Base-by-base conservation (phyloP, 2,888 invertebrate species). In the Spilosoma lubricipeda region DNA sequence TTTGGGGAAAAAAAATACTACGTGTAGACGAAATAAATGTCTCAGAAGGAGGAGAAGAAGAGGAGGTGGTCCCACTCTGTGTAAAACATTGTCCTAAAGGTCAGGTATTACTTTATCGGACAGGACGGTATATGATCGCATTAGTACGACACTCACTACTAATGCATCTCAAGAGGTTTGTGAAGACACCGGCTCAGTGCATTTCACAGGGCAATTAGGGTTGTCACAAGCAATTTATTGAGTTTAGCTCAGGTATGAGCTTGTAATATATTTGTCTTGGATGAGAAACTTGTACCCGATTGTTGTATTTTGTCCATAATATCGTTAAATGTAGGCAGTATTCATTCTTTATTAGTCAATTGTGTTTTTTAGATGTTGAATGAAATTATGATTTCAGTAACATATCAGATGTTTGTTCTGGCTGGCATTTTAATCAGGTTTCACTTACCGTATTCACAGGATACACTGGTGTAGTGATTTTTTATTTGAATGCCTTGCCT, bases 141-240 rank as follows among this genome's bases (percentile, higher is more conserved):
- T 90, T 90, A 90, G 59, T 69, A 52, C 72, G 83, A 83, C 90
- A 86, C 88, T 89, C 82, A 80, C 77, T 5, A 71, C 80, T 90
- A 90, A 90, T 90, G 90, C 89, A 89, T 73, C 79, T 74, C 73
- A 67, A 73, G 81, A 76, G 80, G 82, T 78, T 85, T 87, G 75
- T 77, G 52, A 81, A 78, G 77, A 78, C 74, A 72, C 52, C n/a
- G 23, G 30, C 42, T 36, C n/a, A 33, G 42, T 39, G 42, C 52
- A 56, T 45, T 39, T 78, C 74, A 23, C 63, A 74, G 78, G 77
- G 77, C 71, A 8, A 15, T 67, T 66, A 79, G 74, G 69, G 75
- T 68, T 56, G 66, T 30, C 59, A 45, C 64, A 20, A 4, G 1
- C 39, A 4, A n/a, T 27, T 7, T 23, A 30, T 30, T 1, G 20